These are phyloP conservation scores for Mormyrus proboscirostris DNA, from an alignment of 2,797 vertebrate genomes.

Conservation along the genomic window DNA sequence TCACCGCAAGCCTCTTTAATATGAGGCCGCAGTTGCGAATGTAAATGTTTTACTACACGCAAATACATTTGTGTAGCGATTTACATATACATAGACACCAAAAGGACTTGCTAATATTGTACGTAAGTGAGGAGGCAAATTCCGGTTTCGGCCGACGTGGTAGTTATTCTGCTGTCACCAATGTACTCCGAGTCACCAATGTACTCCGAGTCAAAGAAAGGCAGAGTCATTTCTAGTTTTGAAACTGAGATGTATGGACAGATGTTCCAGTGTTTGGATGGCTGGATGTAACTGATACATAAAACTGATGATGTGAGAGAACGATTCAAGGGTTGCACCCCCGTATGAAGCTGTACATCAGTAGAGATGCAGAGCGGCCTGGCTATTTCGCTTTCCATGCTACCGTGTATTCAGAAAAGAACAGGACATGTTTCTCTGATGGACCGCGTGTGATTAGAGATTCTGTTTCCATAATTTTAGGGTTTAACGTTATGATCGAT, in stretches of 20 bases:
- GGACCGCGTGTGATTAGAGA: neutral
- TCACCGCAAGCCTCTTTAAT: constrained; percentile 43
- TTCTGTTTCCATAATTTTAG: constrained; percentile 4
- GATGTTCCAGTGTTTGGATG: constrained; percentile 57
- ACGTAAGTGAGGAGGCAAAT: constrained; percentile 39
- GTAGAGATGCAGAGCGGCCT: constrained; percentile 32
- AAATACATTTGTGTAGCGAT: constrained; percentile 60
- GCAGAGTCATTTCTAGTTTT: constrained; percentile 37
- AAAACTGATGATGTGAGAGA: constrained; percentile 38
- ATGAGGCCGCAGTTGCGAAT: constrained; percentile 46
- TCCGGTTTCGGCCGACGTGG: constrained; percentile 33
- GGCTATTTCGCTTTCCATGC: constrained; percentile 29
- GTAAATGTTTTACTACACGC: constrained; percentile 66
- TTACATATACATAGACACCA: constrained; percentile 56
- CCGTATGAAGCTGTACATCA: constrained; percentile 33
- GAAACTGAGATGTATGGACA: constrained; percentile 46
- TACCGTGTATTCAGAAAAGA: constrained; percentile 30
- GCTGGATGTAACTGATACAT: constrained; percentile 46
- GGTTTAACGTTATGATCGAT: neutral
- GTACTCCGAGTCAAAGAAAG: constrained; percentile 44
- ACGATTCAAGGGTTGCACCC: constrained; percentile 18
- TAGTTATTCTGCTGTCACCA: constrained; percentile 33
- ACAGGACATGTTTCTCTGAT: constrained; percentile 36
- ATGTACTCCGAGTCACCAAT: constrained; percentile 37
- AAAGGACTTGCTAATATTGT: constrained; percentile 25